Conservation (phyloP, 2,888 invertebrate species). For the Gastrophysa polygoni region DNA sequence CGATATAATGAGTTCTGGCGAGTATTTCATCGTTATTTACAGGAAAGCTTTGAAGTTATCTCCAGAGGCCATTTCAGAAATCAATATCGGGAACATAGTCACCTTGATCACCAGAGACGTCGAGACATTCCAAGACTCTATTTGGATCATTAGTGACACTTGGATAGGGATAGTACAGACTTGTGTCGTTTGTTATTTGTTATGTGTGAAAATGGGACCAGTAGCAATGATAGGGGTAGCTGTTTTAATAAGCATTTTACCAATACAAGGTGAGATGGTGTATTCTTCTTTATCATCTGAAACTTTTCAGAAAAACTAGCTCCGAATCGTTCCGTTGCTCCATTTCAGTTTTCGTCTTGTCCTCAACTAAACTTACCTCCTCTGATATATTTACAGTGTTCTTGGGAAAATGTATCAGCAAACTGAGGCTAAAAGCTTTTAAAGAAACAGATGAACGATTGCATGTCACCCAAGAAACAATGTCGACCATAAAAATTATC, state of each 20-base stretch:
- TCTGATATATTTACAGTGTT: slow-evolving; percentile 45
- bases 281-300: too few relatives aligned
- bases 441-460: slow-evolving; percentile 50
- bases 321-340: too few relatives aligned
- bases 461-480: slow-evolving; percentile 44
- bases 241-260: slow-evolving; percentile 58
- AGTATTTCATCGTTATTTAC: background rate
- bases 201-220: slow-evolving; percentile 66
- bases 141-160: slow-evolving; percentile 87
- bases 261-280: slow-evolving; percentile 57
- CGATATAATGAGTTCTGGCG: too few relatives aligned
- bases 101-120: slow-evolving; percentile 94
- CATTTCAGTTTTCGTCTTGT: too few relatives aligned
- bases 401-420: slow-evolving; percentile 39
- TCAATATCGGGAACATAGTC: slow-evolving; percentile 74
- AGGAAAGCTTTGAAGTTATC: slow-evolving; percentile 63
- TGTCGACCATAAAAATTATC: slow-evolving; percentile 47
- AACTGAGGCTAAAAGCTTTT: slow-evolving; percentile 37
- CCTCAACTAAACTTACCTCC: too few relatives aligned
- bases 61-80: slow-evolving; percentile 68
- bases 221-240: slow-evolving; percentile 62
- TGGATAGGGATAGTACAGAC: slow-evolving; percentile 91
- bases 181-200: slow-evolving; percentile 77
- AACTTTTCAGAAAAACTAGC: too few relatives aligned
- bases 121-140: slow-evolving; percentile 83